These are phyloP conservation scores for Psittacula derbiana DNA, from an alignment of 2,797 vertebrate species.

Conservation along the genomic window DNA sequence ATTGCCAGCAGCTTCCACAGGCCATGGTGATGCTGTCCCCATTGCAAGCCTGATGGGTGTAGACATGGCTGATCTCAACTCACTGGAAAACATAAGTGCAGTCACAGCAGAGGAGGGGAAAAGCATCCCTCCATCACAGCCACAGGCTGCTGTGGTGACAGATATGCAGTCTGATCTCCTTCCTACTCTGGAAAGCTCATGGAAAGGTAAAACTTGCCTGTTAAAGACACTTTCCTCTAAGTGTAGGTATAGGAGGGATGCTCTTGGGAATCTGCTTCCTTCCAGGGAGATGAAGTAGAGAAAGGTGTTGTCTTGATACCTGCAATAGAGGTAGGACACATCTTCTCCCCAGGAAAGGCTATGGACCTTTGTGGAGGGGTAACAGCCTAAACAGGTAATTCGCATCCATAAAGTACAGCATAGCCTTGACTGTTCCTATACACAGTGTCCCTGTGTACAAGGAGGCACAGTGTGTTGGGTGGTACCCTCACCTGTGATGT, in stretches of 20 bases:
- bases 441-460: rapidly evolving
- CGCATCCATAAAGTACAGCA: rapidly evolving
- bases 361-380: not conserved
- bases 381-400: rapidly evolving
- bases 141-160: slow-evolving; percentile 2
- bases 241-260: not conserved
- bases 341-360: not conserved
- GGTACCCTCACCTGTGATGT: not conserved
- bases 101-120: not conserved
- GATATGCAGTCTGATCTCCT: slow-evolving; percentile 15
- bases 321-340: not conserved
- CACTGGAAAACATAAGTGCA: not conserved
- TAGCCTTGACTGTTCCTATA: not conserved
- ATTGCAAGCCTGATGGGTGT: not conserved
- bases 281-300: not conserved
- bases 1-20: not conserved
- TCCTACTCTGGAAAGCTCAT: slow-evolving; percentile 3
- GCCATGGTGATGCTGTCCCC: not conserved
- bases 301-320: not conserved
- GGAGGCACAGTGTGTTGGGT: not conserved
- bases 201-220: slow-evolving; percentile 70
- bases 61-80: not conserved
- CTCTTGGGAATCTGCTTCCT: not conserved
- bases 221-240: not conserved
- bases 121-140: not conserved